phyloP scores from a whole-genome alignment of 2,888 invertebrate genomes.

The Drosophila lutescens region DNA sequence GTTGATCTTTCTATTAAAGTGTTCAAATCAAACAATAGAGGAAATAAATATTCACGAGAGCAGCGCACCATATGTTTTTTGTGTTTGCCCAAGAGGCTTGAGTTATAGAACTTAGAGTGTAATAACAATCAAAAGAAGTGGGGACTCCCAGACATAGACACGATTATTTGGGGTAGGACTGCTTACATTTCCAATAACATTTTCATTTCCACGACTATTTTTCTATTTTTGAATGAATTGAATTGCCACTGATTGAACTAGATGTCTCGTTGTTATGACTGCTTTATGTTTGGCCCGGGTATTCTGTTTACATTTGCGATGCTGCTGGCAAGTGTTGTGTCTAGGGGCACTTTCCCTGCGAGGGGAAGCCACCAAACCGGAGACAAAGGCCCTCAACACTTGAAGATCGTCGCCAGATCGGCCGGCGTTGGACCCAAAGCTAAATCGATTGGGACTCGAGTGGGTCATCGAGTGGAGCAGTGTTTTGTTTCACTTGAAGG shows the following conservation, averaged over 20 bases:
- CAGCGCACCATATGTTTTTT: neutral
- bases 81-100: neutral
- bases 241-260: conserved; percentile 36
- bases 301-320: conserved; percentile 13
- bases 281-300: conserved; percentile 5
- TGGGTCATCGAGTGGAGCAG: conserved; percentile 9
- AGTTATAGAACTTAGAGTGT: neutral
- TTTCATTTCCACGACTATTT: conserved; percentile 3
- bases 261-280: conserved; percentile 18
- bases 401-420: conserved; percentile 21
- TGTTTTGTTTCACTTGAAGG: neutral
- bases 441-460: conserved; percentile 25
- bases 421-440: conserved; percentile 4
- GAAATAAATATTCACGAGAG: neutral
- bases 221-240: conserved; percentile 1
- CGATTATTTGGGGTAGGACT: conserved; percentile 23
- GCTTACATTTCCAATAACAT: neutral
- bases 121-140: neutral
- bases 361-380: neutral
- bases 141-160: neutral
- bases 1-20: neutral
- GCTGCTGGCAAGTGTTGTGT: neutral
- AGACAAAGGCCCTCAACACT: conserved; percentile 29
- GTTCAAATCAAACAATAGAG: neutral
- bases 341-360: conserved; percentile 24